Evolutionary conservation across 1,140 invertebrate genomes (phyloP), one percentile per base, ranked within the genome.

Genomic region (Lordiphosa mommai): DNA sequence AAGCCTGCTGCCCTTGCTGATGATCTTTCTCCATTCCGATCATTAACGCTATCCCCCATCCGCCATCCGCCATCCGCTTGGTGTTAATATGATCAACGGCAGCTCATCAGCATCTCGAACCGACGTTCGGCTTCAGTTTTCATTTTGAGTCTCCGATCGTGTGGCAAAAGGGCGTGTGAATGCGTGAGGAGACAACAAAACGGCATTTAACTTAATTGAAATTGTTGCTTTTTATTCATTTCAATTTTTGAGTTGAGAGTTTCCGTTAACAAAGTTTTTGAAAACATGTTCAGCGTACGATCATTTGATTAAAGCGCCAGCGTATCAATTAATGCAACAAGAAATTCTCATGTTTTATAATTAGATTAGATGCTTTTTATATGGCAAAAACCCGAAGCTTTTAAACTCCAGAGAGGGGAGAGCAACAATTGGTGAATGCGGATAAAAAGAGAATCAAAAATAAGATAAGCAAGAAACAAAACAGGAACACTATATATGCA

Each of bases 121-220:
- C 9, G 7, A 43, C 9, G 17, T 17, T 17, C 36, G 12, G 33
- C 30, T 46, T 16, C 33, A 16, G 16, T 41, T 51, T 40, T 20
- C 40, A 32, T 41, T 37, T 44, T 37, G 52, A 57, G 23, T 63
- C 43, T 60, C 66, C 51, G 57, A 80, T 80, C 76, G 76, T 53
- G 68, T 72, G 76, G 76, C 76, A 80, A 80, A 82, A 80, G 76
- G 79, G 76, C 76, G 76, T 80, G 76, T 80, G 76, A 80, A 80
- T 73, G 76, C 71, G 53, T 53, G 60, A 64, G 20, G 60, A 53
- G 47, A 47, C 51, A 63, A 50, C 49, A 59, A 16, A 16, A 38
- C 10, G 20, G 29, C 41, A 61, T 73, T 80, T 65, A 69, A 80
- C 55, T 80, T 76, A 80, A 80, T 80, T 80, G 77, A 80, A 82